Base-by-base conservation (phyloP, 35 echinoderm and acorn worm species). In the Ophiothrix spiculata region DNA sequence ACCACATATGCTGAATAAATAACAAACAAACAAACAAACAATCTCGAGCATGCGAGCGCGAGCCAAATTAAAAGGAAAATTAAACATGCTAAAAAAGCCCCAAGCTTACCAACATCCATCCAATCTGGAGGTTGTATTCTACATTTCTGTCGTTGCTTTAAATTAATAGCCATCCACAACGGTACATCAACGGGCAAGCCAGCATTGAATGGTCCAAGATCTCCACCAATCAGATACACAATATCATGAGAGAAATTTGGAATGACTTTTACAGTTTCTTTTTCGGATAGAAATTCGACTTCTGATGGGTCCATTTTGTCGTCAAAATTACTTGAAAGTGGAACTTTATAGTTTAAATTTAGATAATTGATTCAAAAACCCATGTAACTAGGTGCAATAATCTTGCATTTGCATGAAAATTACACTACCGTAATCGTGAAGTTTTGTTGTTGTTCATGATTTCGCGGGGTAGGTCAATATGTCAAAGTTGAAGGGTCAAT, bases 161-260 rank as follows among this genome's bases (percentile, higher is more conserved):
- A 69, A 81, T 94, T 99, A 28, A 99, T 75, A 33, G 96, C 96
- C 87, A 99, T 86, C 96, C 96, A 99, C 40, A 99, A 79, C 34
- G 96, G 96, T 23, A 99, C 96, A 31, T 92, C 81, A n/a, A 99
- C 86, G 0, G 96, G 96, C 23, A 99, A 82, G 36, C 96, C 92
- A 74, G 96, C 91, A 38, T 99, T 92, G 76, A 99, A 99, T 28
- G 96, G 96, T 64, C 96, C 96, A 11, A 99, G 79, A 37, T 94
- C 90, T 31, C 96, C 96, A 40, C 92, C 90, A 33, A 99, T 99
- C 85, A 99, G 38, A 75, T 86, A 99, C 35, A 99, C 64, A 75
- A 94, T 90, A 69, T 99, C 86, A 36, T 99, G 96, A 4, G 96
- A 99, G 60, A 99, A 99, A 83, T 99, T 99, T 69, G 96, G 96